phyloP scores from a whole-genome alignment of 2,888 invertebrate species.

The Odontomyia ornata region DNA sequence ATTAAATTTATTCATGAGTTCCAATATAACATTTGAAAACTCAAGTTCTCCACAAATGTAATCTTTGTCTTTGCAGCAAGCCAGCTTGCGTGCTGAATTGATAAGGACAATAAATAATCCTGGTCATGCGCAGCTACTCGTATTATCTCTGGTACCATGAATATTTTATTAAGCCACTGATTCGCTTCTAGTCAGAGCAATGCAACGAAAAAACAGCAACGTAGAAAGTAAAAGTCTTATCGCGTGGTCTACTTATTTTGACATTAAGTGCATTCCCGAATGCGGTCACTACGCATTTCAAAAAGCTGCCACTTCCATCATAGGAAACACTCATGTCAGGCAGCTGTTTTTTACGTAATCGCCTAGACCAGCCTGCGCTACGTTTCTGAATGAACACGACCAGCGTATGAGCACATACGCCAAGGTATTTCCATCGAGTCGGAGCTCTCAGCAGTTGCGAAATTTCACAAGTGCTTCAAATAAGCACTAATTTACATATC shows the following conservation, averaged over 20 bases:
- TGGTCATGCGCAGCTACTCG: no score
- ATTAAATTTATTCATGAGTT: no score
- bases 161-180: no score
- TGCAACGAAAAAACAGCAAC: neutral
- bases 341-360: constrained; percentile 26
- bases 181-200: no score
- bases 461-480: constrained; percentile 39
- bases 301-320: constrained; percentile 18
- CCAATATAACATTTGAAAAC: no score
- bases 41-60: no score
- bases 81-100: no score
- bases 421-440: neutral
- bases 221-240: constrained; percentile 37
- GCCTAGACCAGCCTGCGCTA: neutral
- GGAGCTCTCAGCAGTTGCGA: constrained; percentile 32
- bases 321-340: constrained; percentile 24
- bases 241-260: constrained; percentile 29
- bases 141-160: no score
- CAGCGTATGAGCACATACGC: neutral
- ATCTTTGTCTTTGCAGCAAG: no score
- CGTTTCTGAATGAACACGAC: constrained; percentile 2
- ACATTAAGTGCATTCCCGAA: constrained; percentile 30
- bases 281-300: constrained; percentile 18
- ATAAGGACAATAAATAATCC: no score
- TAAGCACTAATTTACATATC: constrained; percentile 36